These are phyloP conservation scores for Congeria kusceri DNA, from an alignment of 2,888 invertebrate species.

Conservation along the genomic window DNA sequence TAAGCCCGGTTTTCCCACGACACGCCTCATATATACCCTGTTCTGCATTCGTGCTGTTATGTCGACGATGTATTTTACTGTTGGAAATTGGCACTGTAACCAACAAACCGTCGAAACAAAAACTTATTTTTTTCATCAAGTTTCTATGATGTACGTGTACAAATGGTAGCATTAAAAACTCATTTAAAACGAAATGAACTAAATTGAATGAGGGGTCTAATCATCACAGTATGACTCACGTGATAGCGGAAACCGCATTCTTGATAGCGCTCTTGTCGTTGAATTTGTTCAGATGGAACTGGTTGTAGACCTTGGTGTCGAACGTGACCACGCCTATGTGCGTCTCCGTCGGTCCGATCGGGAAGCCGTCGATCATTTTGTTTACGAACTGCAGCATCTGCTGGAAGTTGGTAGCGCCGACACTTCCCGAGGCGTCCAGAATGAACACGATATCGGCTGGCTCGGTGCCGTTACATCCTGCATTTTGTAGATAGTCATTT, in stretches of 20 bases:
- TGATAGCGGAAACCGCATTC: conserved; percentile 66
- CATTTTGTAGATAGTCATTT: background rate
- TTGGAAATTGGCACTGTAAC: no score
- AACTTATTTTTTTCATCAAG: no score
- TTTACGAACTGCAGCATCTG: conserved; percentile 77
- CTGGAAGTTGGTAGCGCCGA: conserved; percentile 73
- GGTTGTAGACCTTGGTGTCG: conserved; percentile 71
- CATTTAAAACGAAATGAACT: no score
- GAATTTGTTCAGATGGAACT: conserved; percentile 81
- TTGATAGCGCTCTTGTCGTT: conserved; percentile 68
- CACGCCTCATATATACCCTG: no score
- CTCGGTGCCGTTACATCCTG: conserved; percentile 63
- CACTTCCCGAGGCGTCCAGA: conserved; percentile 80
- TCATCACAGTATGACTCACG: conserved; percentile 21
- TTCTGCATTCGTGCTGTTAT: no score
- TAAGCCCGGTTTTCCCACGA: no score
- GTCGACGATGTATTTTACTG: no score
- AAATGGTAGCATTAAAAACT: no score
- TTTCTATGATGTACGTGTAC: no score
- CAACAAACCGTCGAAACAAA: no score
- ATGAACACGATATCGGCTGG: conserved; percentile 80
- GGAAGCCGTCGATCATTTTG: conserved; percentile 72
- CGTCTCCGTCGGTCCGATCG: conserved; percentile 70
- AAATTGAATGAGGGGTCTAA: background rate
- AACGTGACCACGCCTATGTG: conserved; percentile 75